phyloP scores from a whole-genome alignment of 2,113 vertebrate genomes.

The Chamaea fasciata region DNA sequence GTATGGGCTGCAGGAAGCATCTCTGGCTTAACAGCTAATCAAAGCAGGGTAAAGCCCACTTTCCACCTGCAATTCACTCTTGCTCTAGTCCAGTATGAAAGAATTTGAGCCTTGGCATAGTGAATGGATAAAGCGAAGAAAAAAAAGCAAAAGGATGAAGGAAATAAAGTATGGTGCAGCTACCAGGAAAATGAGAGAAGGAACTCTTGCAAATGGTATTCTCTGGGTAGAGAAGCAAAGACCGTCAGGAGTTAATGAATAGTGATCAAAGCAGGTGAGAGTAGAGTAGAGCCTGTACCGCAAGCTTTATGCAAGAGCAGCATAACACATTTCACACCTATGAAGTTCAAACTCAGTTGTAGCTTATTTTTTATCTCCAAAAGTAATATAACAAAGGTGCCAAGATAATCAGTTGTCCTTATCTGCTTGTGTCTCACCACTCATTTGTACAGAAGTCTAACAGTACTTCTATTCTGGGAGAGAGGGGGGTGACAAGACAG shows the following conservation, averaged over 20 bases:
- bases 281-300: background rate
- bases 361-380: background rate
- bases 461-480: background rate
- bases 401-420: background rate
- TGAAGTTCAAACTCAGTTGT: background rate
- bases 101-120: background rate
- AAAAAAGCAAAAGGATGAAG: background rate
- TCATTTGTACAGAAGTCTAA: background rate
- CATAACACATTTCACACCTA: background rate
- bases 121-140: background rate
- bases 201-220: background rate
- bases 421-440: background rate
- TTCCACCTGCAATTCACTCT: background rate
- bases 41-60: background rate
- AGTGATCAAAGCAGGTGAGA: background rate
- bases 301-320: background rate
- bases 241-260: background rate
- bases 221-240: background rate
- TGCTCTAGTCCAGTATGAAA: background rate
- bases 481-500: background rate
- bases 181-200: background rate
- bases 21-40: background rate
- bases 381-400: background rate
- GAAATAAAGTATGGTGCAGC: background rate
- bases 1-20: background rate